phyloP scores from a whole-genome alignment of 2,888 invertebrate genomes.

The Aphrophora alni region DNA sequence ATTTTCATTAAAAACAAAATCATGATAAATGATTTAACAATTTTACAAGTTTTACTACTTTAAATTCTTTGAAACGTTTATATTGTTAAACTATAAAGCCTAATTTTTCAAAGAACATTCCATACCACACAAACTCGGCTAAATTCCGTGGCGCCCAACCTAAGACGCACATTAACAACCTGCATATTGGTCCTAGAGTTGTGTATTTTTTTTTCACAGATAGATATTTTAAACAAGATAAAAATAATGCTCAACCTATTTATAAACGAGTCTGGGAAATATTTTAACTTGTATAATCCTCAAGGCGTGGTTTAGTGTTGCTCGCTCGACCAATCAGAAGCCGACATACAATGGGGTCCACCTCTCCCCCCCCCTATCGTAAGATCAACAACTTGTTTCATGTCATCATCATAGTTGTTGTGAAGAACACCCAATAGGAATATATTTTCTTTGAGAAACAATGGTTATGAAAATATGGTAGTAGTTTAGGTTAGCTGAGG shows the following conservation, averaged over 20 bases:
- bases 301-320: background rate
- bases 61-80: too few species aligned
- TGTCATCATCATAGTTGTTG: background rate
- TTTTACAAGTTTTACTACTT: too few species aligned
- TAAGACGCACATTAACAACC: background rate
- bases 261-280: background rate
- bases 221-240: background rate
- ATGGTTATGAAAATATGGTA: background rate
- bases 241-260: background rate
- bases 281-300: constrained; percentile 3
- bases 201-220: background rate
- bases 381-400: background rate
- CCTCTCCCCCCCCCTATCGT: background rate
- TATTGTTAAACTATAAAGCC: too few species aligned
- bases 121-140: too few species aligned
- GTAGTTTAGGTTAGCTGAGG: background rate
- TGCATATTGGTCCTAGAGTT: background rate
- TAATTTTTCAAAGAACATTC: too few species aligned
- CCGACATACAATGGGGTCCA: background rate
- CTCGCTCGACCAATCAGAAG: background rate
- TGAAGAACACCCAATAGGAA: background rate
- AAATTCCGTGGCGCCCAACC: background rate
- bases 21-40: too few species aligned
- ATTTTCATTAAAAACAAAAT: too few species aligned
- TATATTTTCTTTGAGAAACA: background rate